Evolutionary conservation across 2,888 invertebrate genomes (phyloP).

Genomic region (Stenchaetothrips biformis): DNA sequence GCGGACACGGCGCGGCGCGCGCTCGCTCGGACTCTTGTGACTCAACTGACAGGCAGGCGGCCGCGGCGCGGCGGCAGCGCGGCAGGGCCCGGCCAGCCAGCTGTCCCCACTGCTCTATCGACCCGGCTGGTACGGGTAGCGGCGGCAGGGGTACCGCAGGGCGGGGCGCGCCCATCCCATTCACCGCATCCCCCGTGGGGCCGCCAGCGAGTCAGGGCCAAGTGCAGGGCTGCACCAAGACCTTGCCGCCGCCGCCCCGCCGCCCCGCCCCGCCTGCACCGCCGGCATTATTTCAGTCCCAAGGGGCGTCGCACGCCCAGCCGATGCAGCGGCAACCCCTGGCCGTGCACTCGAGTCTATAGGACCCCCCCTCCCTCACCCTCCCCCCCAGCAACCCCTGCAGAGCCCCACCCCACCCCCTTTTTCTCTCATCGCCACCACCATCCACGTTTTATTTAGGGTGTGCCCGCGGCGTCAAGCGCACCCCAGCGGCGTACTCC

Average conservation of each 20-base stretch:
- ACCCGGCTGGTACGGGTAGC: background rate
- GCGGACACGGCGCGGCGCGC: background rate
- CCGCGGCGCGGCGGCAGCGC: background rate
- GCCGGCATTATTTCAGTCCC: background rate
- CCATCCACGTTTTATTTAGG: background rate
- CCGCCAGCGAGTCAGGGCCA: background rate
- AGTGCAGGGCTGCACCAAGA: too few relatives aligned
- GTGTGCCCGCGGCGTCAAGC: background rate
- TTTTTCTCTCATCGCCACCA: background rate
- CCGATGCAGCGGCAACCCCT: constrained; percentile 29
- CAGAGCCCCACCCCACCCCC: background rate
- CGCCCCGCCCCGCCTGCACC: background rate
- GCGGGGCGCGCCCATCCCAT: too few relatives aligned
- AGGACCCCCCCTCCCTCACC: constrained; percentile 24
- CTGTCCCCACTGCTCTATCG: constrained; percentile 3
- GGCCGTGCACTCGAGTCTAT: constrained; percentile 25
- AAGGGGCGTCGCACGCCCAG: constrained; percentile 25
- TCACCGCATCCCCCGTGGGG: background rate
- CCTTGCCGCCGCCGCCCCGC: background rate
- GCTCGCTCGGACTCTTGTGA: background rate
- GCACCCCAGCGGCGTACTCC: background rate
- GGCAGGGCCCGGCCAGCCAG: background rate
- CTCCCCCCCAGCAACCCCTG: background rate
- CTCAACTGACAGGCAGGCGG: constrained; percentile 3
- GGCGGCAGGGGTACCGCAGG: background rate